These are phyloP conservation scores for Megaceryle alcyon DNA, from an alignment of 2,797 vertebrate genomes.

Conservation along the genomic window DNA sequence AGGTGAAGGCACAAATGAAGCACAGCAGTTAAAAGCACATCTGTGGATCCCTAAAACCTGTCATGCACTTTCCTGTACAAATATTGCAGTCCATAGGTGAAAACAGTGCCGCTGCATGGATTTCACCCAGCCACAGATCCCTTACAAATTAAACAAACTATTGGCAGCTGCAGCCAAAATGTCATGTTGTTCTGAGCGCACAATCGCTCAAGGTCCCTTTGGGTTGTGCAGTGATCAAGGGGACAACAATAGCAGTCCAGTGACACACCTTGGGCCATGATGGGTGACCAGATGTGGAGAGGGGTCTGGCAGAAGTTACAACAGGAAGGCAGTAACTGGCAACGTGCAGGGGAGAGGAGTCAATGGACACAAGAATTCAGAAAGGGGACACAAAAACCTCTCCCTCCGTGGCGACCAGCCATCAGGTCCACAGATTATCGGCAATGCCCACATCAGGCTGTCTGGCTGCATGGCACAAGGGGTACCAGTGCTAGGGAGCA, in stretches of 20 bases:
- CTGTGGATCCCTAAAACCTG: neutral
- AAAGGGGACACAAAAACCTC: neutral
- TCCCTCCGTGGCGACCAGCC: accelerated
- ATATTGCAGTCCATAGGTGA: neutral
- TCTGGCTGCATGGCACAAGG: accelerated
- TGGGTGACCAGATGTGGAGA: neutral
- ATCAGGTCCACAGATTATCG: neutral
- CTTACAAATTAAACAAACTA: neutral
- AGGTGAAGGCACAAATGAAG: neutral
- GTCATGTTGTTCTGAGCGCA: neutral
- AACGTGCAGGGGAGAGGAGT: neutral
- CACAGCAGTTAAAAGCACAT: neutral
- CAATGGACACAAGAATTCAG: neutral
- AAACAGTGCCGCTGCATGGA: neutral
- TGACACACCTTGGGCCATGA: neutral
- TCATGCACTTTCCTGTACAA: neutral
- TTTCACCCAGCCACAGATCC: neutral
- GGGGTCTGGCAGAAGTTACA: neutral
- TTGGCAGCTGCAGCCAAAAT: neutral
- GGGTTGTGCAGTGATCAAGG: neutral
- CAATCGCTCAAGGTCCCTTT: neutral
- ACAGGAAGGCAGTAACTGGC: neutral
- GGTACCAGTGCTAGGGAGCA: neutral
- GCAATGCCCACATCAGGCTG: accelerated
- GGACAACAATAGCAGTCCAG: neutral